Conservation (phyloP, 2,888 invertebrate species). For the Diadegma fenestrale region DNA sequence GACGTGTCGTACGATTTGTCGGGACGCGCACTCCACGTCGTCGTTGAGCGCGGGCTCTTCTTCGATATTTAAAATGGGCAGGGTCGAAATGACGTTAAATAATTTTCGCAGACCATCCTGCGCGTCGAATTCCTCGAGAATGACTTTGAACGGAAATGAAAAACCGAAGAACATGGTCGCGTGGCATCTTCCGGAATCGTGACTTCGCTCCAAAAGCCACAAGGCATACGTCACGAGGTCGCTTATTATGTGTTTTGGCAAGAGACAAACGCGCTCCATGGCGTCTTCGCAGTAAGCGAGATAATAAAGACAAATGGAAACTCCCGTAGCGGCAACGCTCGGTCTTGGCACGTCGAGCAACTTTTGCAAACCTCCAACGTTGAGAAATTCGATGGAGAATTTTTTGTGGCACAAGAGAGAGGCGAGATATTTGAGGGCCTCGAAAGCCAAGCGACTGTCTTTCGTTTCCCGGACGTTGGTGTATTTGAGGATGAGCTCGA, state of each 20-base stretch:
- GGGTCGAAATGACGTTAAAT: slow-evolving; percentile 96
- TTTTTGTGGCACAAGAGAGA: slow-evolving; percentile 98
- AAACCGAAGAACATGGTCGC: slow-evolving; percentile 99
- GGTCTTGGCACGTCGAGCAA: slow-evolving; percentile 96
- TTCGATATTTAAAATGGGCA: slow-evolving; percentile 93
- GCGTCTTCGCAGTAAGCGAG: slow-evolving; percentile 98
- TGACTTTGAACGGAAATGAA: slow-evolving; percentile 96
- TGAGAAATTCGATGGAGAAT: slow-evolving; percentile 98
- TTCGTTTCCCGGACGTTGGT: slow-evolving; percentile 94
- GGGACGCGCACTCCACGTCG: slow-evolving; percentile 95
- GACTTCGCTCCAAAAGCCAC: slow-evolving; percentile 98
- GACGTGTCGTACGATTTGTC: slow-evolving; percentile 96
- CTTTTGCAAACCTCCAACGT: slow-evolving; percentile 93
- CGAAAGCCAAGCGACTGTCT: slow-evolving; percentile 97
- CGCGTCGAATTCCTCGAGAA: slow-evolving; percentile 97
- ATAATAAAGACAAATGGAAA: slow-evolving; percentile 98
- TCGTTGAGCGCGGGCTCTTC: slow-evolving; percentile 88
- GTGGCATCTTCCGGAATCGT: slow-evolving; percentile 98
- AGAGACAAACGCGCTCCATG: slow-evolving; percentile 97
- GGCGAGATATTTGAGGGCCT: slow-evolving; percentile 97
- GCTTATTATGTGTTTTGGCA: slow-evolving; percentile 91
- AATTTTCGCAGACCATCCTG: slow-evolving; percentile 97
- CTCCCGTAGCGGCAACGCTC: slow-evolving; percentile 97
- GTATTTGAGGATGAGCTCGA: slow-evolving; percentile 95
- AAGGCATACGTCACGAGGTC: slow-evolving; percentile 95